These are phyloP conservation scores for Zaprionus tsacasi DNA, from an alignment of 1,140 invertebrate species.

Conservation along the genomic window DNA sequence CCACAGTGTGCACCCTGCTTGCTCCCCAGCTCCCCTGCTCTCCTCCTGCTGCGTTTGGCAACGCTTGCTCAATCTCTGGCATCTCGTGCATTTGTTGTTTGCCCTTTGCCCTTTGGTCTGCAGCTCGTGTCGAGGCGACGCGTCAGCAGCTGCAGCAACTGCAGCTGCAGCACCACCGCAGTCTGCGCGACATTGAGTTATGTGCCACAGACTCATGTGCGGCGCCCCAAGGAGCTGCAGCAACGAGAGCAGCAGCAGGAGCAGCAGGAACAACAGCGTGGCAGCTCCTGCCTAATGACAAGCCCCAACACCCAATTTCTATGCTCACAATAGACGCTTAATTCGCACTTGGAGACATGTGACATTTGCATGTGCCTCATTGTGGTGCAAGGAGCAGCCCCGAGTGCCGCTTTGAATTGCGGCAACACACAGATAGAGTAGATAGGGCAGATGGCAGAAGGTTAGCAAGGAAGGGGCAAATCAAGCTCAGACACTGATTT, in stretches of 20 bases:
- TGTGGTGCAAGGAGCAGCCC: conserved; percentile 4
- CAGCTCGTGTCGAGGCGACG: conserved; percentile 19
- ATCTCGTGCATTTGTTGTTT: conserved; percentile 30
- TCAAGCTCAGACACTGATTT: no score
- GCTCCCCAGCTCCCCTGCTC: neutral
- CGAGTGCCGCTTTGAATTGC: conserved; percentile 1
- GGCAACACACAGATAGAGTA: no score
- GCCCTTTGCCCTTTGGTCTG: conserved; percentile 33
- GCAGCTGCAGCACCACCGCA: conserved; percentile 9
- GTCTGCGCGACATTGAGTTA: conserved; percentile 67
- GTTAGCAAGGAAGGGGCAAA: neutral
- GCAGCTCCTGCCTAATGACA: conserved; percentile 24
- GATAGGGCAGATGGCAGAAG: neutral
- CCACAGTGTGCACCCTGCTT: neutral
- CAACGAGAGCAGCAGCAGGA: conserved; percentile 28
- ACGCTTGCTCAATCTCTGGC: conserved; percentile 10
- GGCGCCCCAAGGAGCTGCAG: conserved; percentile 63
- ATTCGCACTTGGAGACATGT: conserved; percentile 26
- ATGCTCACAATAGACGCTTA: conserved; percentile 12
- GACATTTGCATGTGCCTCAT: conserved; percentile 22
- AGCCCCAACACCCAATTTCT: conserved; percentile 19
- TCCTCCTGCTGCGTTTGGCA: conserved; percentile 9
- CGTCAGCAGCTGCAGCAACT: conserved; percentile 31
- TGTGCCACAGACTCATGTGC: conserved; percentile 46
- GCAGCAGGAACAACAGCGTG: conserved; percentile 15